Evolutionary conservation across 2,888 invertebrate species (phyloP).

Genomic region (Vanessa cardui): DNA sequence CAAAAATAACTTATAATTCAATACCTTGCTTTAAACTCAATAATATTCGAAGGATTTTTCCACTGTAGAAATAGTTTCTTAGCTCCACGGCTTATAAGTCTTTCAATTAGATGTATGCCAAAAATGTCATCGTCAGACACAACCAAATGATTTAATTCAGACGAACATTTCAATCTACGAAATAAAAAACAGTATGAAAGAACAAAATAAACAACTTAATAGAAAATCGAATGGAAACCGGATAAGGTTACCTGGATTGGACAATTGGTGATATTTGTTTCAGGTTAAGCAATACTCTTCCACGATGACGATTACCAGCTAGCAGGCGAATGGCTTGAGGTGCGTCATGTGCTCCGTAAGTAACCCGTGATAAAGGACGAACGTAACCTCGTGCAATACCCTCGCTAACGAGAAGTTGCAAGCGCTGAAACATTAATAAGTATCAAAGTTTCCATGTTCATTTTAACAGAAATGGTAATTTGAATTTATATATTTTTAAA

Average conservation of each 20-base stretch:
- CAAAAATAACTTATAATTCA: not conserved
- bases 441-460: not conserved
- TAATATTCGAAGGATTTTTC: conserved; percentile 32
- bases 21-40: conserved; percentile 43
- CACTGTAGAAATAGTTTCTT: conserved; percentile 48
- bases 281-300: conserved; percentile 57
- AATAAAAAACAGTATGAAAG: not conserved
- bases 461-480: not conserved
- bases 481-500: not conserved
- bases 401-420: conserved; percentile 54
- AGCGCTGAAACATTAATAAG: conserved; percentile 5
- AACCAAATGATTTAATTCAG: conserved; percentile 41
- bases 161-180: conserved; percentile 27
- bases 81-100: conserved; percentile 54
- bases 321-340: conserved; percentile 56
- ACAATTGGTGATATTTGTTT: conserved; percentile 30
- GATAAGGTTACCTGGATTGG: conserved; percentile 44
- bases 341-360: conserved; percentile 50
- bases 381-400: conserved; percentile 62
- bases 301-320: conserved; percentile 58
- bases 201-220: not conserved
- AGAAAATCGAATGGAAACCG: not conserved
- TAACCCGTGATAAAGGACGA: conserved; percentile 57
- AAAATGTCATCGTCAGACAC: conserved; percentile 49
- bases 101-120: conserved; percentile 50